Evolutionary conservation across 2,113 vertebrate species (phyloP).

Genomic region (Elephas maximus): DNA sequence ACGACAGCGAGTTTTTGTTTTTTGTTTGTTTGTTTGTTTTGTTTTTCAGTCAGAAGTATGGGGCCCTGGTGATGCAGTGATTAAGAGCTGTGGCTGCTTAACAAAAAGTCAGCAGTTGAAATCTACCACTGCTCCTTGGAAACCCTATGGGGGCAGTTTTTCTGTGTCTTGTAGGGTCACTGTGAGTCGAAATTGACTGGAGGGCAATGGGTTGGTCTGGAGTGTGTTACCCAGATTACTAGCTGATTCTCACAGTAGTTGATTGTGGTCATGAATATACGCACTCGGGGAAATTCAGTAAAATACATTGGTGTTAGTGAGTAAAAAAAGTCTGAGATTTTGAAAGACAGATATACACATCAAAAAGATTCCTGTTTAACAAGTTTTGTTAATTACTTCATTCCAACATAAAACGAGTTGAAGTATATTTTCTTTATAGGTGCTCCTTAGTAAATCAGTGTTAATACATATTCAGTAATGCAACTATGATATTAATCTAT

Average conservation of each 20-base stretch:
- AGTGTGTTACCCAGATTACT: neutral
- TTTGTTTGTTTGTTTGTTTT: no score
- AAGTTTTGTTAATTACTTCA: conserved; percentile 10
- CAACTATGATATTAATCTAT: neutral
- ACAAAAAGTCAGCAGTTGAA: no score
- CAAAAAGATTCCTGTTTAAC: neutral
- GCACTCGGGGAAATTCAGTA: conserved; percentile 11
- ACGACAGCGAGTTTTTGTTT: no score
- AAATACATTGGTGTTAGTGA: conserved; percentile 49
- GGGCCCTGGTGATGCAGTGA: neutral
- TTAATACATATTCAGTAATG: neutral
- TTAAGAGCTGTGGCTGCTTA: no score
- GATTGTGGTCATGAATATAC: neutral
- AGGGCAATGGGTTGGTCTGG: neutral
- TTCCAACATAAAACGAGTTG: neutral
- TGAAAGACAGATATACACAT: conserved; percentile 1
- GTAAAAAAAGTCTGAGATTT: neutral
- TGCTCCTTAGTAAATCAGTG: neutral
- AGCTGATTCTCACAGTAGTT: conserved; percentile 14
- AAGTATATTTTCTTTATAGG: conserved; percentile 37
- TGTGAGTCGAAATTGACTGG: no score
- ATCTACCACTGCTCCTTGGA: no score
- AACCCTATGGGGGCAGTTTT: no score
- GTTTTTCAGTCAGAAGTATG: neutral
- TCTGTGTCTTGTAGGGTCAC: no score